Evolutionary conservation across 2,113 vertebrate genomes (phyloP).

Genomic region (Sceloporus tristichus): DNA sequence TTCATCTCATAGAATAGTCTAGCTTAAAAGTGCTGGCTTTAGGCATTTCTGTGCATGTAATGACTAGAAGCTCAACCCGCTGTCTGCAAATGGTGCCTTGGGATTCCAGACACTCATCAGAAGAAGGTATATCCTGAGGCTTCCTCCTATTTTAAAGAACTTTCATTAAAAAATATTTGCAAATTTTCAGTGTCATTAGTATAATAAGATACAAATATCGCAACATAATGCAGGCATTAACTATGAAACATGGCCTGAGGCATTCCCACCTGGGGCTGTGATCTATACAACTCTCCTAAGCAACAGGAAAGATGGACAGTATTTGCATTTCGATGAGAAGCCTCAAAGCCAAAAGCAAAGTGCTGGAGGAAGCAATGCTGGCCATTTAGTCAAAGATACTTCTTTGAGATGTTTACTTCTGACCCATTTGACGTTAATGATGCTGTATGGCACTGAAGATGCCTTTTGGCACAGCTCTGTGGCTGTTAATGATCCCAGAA

Average conservation of each 20-base stretch:
- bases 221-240: conserved; percentile 64
- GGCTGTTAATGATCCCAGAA: conserved; percentile 9
- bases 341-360: conserved; percentile 45
- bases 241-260: conserved; percentile 71
- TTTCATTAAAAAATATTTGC: conserved; percentile 19
- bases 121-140: conserved; percentile 28
- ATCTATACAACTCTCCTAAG: conserved; percentile 60
- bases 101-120: conserved; percentile 23
- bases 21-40: conserved; percentile 21
- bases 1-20: conserved; percentile 1
- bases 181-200: conserved; percentile 36
- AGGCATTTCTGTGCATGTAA: not conserved
- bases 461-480: not conserved
- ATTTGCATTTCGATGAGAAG: conserved; percentile 46
- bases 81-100: conserved; percentile 26
- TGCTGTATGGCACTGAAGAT: conserved; percentile 12
- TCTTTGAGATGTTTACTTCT: conserved; percentile 26
- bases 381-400: conserved; percentile 41
- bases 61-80: conserved; percentile 4
- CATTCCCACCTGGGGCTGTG: conserved; percentile 62
- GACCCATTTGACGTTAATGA: conserved; percentile 8
- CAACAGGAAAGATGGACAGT: conserved; percentile 50
- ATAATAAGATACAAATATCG: conserved; percentile 61
- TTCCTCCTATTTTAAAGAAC: conserved; percentile 6
- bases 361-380: conserved; percentile 39